Base-by-base conservation (phyloP, 1,140 invertebrate species). In the Drosophila micromelanica region DNA sequence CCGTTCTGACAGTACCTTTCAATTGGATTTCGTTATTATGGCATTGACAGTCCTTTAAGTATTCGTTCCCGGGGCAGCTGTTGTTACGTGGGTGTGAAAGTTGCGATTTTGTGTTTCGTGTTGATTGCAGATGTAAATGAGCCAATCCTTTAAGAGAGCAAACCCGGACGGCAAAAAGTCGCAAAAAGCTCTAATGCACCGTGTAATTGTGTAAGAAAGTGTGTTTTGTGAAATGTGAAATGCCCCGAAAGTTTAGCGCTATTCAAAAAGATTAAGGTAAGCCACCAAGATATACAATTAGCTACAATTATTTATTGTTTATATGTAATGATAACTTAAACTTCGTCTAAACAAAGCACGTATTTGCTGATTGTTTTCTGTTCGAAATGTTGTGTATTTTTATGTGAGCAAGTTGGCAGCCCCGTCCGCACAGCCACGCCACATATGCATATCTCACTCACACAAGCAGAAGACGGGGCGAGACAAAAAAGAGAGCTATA, bases 371-470 rank as follows among this genome's bases (percentile, higher is more conserved):
- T 73, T 45, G 51, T 13, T 46, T 59, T 13, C 37, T 8, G 17
- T 13, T 15, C 23, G n/a, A 56, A 57, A 48, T 68, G 38, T 80
- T 61, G 79, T 57, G 37, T 54, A 9, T 56, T 74, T 45, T 12
- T 1, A 4, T 48, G 4, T 20, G 40, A 56, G 4, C 46, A 8
- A 70, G 82, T 76, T 86, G 71, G 82, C 84, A 87, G 72, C 42
- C 8, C 82, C 78, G 23, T n/a, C 12, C n/a, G 17, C 13, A 15
- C 20, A 20, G 32, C 30, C 61, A 74, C 65, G 72, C 52, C 62
- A 74, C 65, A 86, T 85, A 86, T 67, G 78, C 82, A 80, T 87
- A 87, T 84, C 82, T 86, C 82, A 87, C 82, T 86, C 82, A 86
- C 82, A 85, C 80, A 62, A 56, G 5, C 42, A 68, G 64, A 59